Evolutionary conservation across 2,797 vertebrate species (phyloP).

Genomic region (Prionace glauca): DNA sequence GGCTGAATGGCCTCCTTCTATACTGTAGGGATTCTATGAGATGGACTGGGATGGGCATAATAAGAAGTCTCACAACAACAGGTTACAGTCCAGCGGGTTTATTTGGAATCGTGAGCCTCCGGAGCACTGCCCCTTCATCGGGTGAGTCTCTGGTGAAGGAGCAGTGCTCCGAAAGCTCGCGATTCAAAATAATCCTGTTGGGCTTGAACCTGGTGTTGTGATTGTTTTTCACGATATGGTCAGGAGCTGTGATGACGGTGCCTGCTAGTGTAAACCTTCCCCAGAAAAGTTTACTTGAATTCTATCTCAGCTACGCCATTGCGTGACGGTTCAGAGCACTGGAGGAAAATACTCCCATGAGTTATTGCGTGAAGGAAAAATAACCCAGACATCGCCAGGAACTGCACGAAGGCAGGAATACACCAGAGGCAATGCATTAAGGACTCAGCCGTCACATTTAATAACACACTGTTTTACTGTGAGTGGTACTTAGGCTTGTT

Average conservation of each 20-base stretch:
- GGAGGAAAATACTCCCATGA: neutral
- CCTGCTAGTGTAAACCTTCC: neutral
- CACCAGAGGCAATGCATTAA: neutral
- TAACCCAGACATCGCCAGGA: neutral
- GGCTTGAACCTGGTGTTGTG: no score
- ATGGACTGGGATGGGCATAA: no score
- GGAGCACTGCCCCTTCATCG: no score
- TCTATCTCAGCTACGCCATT: neutral
- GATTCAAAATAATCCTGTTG: no score
- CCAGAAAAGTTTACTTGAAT: neutral
- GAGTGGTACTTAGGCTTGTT: constrained; percentile 27
- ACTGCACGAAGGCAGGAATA: neutral
- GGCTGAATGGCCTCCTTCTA: no score
- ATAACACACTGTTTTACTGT: neutral
- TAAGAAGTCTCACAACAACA: no score
- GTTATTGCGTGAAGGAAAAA: neutral
- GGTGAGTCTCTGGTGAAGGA: no score
- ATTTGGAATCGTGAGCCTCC: no score
- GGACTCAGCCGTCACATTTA: neutral
- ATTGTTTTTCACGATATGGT: no score
- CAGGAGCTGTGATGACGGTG: neutral
- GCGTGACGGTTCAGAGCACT: neutral
- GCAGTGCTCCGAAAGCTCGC: no score
- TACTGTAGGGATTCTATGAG: no score
- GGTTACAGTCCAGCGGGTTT: no score